These are phyloP conservation scores for Apocrypta bakeri DNA, from an alignment of 1,140 invertebrate species.

Conservation along the genomic window DNA sequence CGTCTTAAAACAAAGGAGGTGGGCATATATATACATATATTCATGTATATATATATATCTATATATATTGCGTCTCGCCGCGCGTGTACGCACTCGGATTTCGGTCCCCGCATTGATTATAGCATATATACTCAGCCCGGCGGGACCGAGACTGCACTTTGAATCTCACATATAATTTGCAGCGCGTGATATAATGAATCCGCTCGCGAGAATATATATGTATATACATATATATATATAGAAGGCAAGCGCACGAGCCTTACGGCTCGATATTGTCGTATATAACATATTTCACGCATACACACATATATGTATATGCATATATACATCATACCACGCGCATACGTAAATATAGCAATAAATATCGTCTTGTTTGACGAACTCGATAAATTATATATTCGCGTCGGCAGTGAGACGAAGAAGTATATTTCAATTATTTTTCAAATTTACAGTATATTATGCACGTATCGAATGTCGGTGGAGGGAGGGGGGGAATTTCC, in stretches of 20 bases:
- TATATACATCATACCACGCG: neutral
- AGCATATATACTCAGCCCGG: slow-evolving; percentile 1
- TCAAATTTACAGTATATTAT: too few species aligned
- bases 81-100: slow-evolving; percentile 14
- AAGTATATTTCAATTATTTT: too few species aligned
- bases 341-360: slow-evolving; percentile 25
- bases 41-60: too few species aligned
- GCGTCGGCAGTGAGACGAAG: too few species aligned
- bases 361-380: slow-evolving; percentile 45
- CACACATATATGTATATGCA: neutral
- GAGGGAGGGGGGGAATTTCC: too few species aligned
- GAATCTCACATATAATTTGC: slow-evolving; percentile 50
- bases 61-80: too few species aligned
- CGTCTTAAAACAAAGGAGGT: slow-evolving; percentile 48
- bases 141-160: slow-evolving; percentile 38
- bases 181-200: slow-evolving; percentile 47
- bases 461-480: too few species aligned
- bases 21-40: neutral
- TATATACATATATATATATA: too few species aligned
- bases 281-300: too few species aligned
- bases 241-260: neutral
- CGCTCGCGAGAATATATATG: slow-evolving; percentile 22
- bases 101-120: slow-evolving; percentile 43
- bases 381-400: neutral
- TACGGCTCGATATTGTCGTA: neutral